phyloP scores from a whole-genome alignment of 2,113 vertebrate species.

The Vulpes ferrilata region DNA sequence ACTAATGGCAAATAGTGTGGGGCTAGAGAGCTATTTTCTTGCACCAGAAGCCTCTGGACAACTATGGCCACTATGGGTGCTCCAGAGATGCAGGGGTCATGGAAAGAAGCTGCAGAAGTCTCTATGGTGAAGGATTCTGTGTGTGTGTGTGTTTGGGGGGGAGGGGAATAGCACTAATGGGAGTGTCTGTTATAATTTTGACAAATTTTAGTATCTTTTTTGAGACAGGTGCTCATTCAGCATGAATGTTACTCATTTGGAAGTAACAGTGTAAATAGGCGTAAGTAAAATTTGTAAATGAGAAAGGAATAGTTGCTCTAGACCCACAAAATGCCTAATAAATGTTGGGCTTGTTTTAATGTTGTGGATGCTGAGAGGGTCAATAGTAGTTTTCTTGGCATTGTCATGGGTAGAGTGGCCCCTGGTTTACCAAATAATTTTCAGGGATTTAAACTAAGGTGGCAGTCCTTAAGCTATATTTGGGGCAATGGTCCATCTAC shows the following conservation, averaged over 20 bases:
- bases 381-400: background rate
- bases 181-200: background rate
- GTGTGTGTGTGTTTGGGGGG: background rate
- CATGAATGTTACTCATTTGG: background rate
- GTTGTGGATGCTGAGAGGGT: background rate
- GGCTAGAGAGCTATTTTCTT: background rate
- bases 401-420: background rate
- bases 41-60: background rate
- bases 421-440: background rate
- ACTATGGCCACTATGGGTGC: background rate
- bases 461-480: background rate
- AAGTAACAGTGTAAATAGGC: background rate
- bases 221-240: background rate
- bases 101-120: background rate
- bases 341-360: background rate
- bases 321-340: background rate
- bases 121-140: background rate
- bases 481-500: background rate
- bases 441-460: background rate
- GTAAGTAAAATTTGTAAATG: background rate
- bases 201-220: background rate
- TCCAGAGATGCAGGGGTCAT: background rate
- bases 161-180: background rate
- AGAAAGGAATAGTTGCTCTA: background rate
- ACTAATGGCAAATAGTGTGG: background rate